Evolutionary conservation across 2,113 vertebrate genomes (phyloP).

Genomic region (Myanophis thanlyinensis): DNA sequence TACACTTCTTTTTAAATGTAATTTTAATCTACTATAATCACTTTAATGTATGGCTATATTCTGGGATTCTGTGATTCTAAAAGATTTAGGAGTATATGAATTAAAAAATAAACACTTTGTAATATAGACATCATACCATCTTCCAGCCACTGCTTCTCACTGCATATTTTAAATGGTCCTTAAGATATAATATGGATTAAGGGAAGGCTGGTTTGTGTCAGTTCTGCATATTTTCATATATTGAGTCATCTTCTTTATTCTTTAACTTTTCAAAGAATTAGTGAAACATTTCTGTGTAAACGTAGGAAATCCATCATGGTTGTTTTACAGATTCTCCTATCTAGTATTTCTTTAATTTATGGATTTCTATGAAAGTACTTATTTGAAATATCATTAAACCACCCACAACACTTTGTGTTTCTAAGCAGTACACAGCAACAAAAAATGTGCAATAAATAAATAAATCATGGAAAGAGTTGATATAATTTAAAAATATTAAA

Average conservation of each 20-base stretch:
- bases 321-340: background rate
- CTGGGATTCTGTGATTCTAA: background rate
- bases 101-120: background rate
- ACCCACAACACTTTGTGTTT: background rate
- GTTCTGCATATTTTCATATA: background rate
- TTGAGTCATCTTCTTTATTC: background rate
- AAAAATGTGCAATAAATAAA: background rate
- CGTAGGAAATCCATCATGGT: background rate
- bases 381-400: background rate
- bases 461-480: background rate
- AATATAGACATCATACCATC: background rate
- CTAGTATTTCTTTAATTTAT: background rate
- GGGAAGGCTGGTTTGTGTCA: background rate
- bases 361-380: background rate
- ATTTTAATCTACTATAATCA: background rate
- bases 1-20: background rate
- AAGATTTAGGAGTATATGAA: background rate
- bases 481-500: background rate
- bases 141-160: background rate
- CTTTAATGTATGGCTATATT: background rate
- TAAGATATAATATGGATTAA: background rate
- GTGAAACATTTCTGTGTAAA: background rate
- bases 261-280: background rate
- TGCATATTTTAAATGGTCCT: background rate
- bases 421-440: background rate